These are phyloP conservation scores for Xiphydria camelus DNA, from an alignment of 2,888 invertebrate species.

Conservation along the genomic window DNA sequence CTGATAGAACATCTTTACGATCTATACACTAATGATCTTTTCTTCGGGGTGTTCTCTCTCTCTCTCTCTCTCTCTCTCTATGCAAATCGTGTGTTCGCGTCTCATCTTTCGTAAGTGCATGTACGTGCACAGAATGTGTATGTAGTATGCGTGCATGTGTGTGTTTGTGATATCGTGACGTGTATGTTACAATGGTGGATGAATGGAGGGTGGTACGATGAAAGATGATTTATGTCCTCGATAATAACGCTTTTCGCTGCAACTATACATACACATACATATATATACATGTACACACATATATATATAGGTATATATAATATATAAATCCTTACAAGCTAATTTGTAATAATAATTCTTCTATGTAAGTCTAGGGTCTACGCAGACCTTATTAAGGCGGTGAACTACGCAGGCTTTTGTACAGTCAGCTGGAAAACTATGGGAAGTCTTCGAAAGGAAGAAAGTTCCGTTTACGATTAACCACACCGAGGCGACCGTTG, in stretches of 20 bases:
- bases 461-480: constrained; percentile 22
- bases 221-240: constrained; percentile 24
- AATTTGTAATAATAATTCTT: constrained; percentile 46
- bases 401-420: constrained; percentile 53
- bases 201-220: constrained; percentile 23
- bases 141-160: constrained; percentile 6
- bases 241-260: too few relatives aligned
- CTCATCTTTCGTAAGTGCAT: too few relatives aligned
- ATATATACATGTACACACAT: constrained; percentile 19
- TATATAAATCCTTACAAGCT: constrained; percentile 43
- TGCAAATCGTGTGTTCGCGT: constrained; percentile 11
- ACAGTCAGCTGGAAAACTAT: constrained; percentile 51
- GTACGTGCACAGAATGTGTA: too few relatives aligned
- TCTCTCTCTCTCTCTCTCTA: constrained; percentile 14
- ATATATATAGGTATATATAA: constrained; percentile 36
- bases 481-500: too few relatives aligned
- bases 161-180: constrained; percentile 18
- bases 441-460: constrained; percentile 47
- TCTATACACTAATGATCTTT: constrained; percentile 35
- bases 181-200: constrained; percentile 29
- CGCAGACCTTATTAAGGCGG: constrained; percentile 52
- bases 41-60: constrained; percentile 6
- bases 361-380: constrained; percentile 47
- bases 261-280: too few relatives aligned
- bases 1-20: constrained; percentile 19